Evolutionary conservation across 2,113 vertebrate species (phyloP).

Genomic region (Aptenodytes patagonicus): DNA sequence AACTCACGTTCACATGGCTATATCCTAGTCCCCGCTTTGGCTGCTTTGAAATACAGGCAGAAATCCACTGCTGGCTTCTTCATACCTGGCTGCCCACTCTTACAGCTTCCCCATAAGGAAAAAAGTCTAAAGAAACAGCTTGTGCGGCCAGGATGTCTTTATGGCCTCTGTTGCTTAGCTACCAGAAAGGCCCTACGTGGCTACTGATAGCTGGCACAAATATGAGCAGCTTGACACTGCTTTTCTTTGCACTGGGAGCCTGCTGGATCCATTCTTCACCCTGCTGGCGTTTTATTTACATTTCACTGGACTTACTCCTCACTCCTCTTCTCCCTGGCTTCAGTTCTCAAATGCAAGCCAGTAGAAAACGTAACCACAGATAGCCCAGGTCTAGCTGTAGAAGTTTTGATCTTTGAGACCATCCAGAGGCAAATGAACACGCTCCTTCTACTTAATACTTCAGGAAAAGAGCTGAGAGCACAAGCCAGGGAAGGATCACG

Average conservation of each 20-base stretch:
- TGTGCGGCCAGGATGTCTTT: background rate
- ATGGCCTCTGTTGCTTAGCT: conserved; percentile 41
- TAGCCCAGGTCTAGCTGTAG: background rate
- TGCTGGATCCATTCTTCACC: background rate
- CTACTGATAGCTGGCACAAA: conserved; percentile 4
- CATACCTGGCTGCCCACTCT: background rate
- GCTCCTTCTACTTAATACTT: background rate
- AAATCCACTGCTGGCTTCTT: conserved; percentile 2
- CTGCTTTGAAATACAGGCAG: background rate
- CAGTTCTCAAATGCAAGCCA: background rate
- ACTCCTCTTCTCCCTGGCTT: background rate
- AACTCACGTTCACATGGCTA: background rate
- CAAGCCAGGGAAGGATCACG: background rate
- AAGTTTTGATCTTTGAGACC: background rate
- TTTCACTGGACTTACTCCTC: background rate
- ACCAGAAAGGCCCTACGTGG: conserved; percentile 5
- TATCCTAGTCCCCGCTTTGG: background rate
- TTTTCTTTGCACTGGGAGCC: background rate
- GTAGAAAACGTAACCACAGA: background rate
- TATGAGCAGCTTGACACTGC: background rate
- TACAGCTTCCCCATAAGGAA: background rate
- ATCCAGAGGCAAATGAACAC: background rate
- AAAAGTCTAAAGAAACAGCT: background rate
- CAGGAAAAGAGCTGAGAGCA: background rate
- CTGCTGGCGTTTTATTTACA: background rate